Evolutionary conservation across 2,888 invertebrate species (phyloP).

Genomic region (Therioaphis trifolii): DNA sequence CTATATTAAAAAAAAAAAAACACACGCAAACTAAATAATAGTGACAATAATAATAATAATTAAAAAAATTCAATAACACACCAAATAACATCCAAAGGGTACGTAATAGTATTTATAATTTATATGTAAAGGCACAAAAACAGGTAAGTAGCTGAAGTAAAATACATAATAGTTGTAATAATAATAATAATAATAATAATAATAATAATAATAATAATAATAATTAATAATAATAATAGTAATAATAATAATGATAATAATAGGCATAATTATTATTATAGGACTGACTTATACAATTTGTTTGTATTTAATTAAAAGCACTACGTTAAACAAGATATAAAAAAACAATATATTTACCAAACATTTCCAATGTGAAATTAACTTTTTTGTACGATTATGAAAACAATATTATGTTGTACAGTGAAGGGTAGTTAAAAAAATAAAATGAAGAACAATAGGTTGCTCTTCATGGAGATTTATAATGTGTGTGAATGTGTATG

Average conservation of each 20-base stretch:
- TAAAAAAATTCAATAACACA: constrained; percentile 37
- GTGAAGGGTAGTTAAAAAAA: not conserved
- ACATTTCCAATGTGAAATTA: constrained; percentile 67
- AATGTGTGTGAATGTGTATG: not conserved
- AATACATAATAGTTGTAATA: constrained; percentile 17
- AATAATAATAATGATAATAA: constrained; percentile 1
- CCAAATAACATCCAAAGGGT: constrained; percentile 22
- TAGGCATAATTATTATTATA: constrained; percentile 19
- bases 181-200: not conserved
- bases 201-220: not conserved
- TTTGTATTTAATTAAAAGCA: constrained; percentile 43
- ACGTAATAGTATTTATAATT: constrained; percentile 1
- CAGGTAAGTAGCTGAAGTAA: not conserved
- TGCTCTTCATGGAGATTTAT: not conserved
- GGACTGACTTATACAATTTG: constrained; percentile 15
- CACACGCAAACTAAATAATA: constrained; percentile 63
- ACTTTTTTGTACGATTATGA: constrained; percentile 28
- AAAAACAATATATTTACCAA: constrained; percentile 49
- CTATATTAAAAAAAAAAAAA: constrained; percentile 53
- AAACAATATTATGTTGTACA: not conserved
- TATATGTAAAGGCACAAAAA: constrained; percentile 25
- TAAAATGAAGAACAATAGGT: not conserved
- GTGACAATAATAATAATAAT: constrained; percentile 49
- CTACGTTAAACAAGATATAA: constrained; percentile 39
- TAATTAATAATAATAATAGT: not conserved